phyloP scores from a whole-genome alignment of 2,888 invertebrate species.

The Bhutanitis thaidina region DNA sequence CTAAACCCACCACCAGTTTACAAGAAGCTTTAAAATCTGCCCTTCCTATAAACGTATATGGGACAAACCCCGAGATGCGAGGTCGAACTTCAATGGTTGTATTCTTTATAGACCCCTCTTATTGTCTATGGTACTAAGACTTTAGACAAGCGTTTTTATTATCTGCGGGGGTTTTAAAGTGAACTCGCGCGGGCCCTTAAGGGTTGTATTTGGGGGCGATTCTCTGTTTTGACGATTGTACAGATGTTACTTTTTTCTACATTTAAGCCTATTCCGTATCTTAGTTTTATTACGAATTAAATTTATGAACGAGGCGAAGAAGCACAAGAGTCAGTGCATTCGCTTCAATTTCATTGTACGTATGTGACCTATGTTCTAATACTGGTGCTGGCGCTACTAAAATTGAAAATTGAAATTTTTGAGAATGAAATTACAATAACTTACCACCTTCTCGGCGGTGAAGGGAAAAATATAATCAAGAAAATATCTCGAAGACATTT shows the following conservation, averaged over 20 bases:
- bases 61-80: conserved; percentile 6
- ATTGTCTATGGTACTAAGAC: conserved; percentile 64
- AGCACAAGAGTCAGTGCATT: too few species aligned
- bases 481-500: too few species aligned
- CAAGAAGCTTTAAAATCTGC: conserved; percentile 27
- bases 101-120: conserved; percentile 56
- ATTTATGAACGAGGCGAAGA: too few species aligned
- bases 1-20: conserved; percentile 40
- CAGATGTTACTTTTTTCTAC: conserved; percentile 21
- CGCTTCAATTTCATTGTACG: too few species aligned
- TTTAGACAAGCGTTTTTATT: conserved; percentile 74
- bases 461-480: too few species aligned
- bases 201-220: conserved; percentile 48
- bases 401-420: too few species aligned
- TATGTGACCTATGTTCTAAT: too few species aligned
- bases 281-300: background rate
- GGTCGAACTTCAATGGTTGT: conserved; percentile 38
- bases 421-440: too few species aligned
- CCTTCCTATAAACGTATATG: background rate
- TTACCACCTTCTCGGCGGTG: too few species aligned
- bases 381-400: too few species aligned
- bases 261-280: conserved; percentile 13
- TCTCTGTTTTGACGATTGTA: conserved; percentile 26
- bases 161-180: conserved; percentile 72
- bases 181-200: conserved; percentile 54